phyloP scores from a whole-genome alignment of 2,888 invertebrate genomes.

The Drosophila recens region DNA sequence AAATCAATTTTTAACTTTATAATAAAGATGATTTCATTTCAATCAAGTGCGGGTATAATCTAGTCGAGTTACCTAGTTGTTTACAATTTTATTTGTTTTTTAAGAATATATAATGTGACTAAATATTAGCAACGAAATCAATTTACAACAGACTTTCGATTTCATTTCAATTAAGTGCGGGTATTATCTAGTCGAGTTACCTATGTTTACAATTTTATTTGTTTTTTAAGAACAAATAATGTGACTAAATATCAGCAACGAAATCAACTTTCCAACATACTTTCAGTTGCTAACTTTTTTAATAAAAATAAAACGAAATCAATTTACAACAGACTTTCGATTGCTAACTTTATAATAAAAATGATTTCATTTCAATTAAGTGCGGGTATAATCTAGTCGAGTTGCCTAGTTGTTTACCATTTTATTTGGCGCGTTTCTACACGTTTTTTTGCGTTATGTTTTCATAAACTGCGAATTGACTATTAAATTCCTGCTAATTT shows the following conservation, averaged over 20 bases:
- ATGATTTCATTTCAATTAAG: conserved; percentile 9
- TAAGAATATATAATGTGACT: conserved; percentile 4
- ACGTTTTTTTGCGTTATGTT: not conserved
- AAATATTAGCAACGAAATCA: conserved; percentile 16
- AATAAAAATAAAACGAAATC: no score
- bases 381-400: conserved; percentile 8
- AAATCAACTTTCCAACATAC: no score
- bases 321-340: not conserved
- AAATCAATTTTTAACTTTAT: conserved; percentile 11
- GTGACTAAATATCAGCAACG: no score
- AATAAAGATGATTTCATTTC: conserved; percentile 17
- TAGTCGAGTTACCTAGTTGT: not conserved
- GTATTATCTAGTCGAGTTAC: conserved; percentile 5
- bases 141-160: not conserved
- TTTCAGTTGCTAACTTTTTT: no score
- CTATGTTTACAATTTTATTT: conserved; percentile 4
- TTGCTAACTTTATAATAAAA: conserved; percentile 5
- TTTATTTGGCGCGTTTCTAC: conserved; percentile 9
- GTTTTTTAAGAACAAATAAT: no score
- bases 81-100: not conserved
- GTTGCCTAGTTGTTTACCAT: not conserved
- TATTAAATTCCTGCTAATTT: conserved; percentile 15
- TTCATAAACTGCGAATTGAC: conserved; percentile 8
- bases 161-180: conserved; percentile 6
- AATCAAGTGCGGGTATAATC: conserved; percentile 3